Conservation (phyloP, 2,797 vertebrate genomes). For the Bothrops alternatus region DNA sequence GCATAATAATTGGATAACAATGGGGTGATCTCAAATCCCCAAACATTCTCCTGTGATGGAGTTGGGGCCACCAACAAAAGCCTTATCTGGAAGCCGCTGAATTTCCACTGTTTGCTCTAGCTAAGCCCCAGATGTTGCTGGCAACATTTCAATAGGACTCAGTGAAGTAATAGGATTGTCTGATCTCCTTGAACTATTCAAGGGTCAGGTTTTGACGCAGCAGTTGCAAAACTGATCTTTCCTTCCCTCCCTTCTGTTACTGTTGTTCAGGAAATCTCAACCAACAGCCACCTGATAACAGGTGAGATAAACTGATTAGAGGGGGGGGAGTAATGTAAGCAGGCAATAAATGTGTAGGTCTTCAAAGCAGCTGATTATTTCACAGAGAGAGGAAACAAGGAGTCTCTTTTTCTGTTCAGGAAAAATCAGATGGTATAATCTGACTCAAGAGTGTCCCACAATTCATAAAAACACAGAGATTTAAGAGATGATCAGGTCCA, state of each 20-base stretch:
- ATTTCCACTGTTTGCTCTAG: background rate
- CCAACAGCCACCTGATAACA: background rate
- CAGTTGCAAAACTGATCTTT: background rate
- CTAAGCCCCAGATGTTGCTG: background rate
- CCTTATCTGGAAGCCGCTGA: background rate
- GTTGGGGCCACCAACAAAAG: background rate
- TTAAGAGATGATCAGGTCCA: background rate
- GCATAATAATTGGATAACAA: background rate
- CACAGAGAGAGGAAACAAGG: background rate
- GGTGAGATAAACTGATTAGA: background rate
- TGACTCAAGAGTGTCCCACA: background rate
- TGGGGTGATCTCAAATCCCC: background rate
- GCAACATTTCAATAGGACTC: background rate
- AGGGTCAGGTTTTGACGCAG: background rate
- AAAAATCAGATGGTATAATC: background rate
- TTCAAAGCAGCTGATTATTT: background rate
- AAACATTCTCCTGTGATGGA: background rate
- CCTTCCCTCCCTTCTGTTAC: background rate
- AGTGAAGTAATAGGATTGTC: background rate
- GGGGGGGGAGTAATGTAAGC: background rate
- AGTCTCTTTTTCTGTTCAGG: too few relatives aligned
- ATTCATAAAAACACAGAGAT: background rate
- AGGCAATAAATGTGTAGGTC: background rate
- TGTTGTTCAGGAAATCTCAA: constrained; percentile 9
- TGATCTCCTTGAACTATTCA: background rate